Evolutionary conservation across 2,888 invertebrate genomes (phyloP).

Genomic region (Myopa tessellatipennis): DNA sequence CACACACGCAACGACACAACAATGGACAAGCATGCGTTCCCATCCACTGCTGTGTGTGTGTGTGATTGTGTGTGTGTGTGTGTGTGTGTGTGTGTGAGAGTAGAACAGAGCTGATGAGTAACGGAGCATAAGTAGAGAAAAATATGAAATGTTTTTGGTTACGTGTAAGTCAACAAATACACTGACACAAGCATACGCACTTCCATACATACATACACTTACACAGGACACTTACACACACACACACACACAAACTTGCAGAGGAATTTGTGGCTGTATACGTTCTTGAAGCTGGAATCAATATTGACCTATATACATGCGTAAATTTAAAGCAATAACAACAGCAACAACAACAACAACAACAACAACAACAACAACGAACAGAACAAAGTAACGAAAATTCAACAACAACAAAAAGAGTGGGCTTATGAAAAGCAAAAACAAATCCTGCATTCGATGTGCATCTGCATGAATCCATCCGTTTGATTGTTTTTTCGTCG

Average conservation of each 20-base stretch:
- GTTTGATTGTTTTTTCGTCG: background rate
- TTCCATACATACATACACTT: background rate
- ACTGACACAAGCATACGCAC: no score
- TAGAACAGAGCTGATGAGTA: background rate
- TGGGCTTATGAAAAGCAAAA: background rate
- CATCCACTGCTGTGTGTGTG: constrained; percentile 1
- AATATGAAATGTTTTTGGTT: constrained; percentile 34
- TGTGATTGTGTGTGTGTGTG: constrained; percentile 1
- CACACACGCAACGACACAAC: background rate
- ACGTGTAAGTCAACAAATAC: background rate
- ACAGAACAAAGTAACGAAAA: background rate
- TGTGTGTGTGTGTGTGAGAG: constrained; percentile 3
- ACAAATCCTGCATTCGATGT: background rate
- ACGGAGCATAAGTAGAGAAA: constrained; percentile 6
- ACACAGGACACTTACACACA: background rate
- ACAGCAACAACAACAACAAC: background rate
- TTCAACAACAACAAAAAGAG: background rate
- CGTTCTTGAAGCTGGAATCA: constrained; percentile 38
- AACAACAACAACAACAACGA: background rate
- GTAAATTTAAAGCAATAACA: constrained; percentile 44
- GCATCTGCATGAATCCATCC: background rate
- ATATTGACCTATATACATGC: constrained; percentile 47
- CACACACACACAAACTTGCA: background rate
- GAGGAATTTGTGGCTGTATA: constrained; percentile 18
- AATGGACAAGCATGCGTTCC: background rate